These are phyloP conservation scores for Columba janthina DNA, from an alignment of 2,113 vertebrate genomes.

Conservation along the genomic window DNA sequence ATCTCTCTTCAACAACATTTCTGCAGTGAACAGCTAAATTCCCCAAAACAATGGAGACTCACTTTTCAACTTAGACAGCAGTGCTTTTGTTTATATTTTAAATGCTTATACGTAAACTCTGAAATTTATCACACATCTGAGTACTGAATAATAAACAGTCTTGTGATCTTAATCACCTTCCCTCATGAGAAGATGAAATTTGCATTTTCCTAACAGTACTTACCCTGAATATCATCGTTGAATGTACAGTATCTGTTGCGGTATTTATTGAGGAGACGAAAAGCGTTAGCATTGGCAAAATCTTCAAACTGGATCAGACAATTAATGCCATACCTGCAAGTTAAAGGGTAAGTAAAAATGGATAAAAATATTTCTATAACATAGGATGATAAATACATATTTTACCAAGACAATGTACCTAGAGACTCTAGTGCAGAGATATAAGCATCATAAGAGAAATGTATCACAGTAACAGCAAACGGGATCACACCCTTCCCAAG, in stretches of 20 bases:
- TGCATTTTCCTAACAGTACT: background rate
- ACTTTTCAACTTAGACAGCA: background rate
- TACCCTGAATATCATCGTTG: constrained; percentile 98
- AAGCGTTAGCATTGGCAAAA: constrained; percentile 94
- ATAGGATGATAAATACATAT: background rate
- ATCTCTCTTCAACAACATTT: background rate
- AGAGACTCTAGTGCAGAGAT: background rate
- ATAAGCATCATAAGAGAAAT: background rate
- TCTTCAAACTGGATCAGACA: constrained; percentile 98
- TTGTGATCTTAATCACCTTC: background rate
- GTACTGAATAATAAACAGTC: background rate
- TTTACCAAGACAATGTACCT: background rate
- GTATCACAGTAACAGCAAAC: background rate
- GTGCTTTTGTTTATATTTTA: background rate
- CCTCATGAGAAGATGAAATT: background rate
- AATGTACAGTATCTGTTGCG: constrained; percentile 92
- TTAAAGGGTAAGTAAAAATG: background rate
- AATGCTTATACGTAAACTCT: background rate
- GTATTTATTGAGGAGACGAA: constrained; percentile 95
- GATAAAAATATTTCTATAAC: background rate
- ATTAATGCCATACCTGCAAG: constrained; percentile 90
- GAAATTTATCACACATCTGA: background rate
- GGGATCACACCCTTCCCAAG: background rate
- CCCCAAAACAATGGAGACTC: background rate
- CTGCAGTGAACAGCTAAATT: background rate